Conservation (phyloP, 1,140 invertebrate genomes). For the Drosophila cardini region DNA sequence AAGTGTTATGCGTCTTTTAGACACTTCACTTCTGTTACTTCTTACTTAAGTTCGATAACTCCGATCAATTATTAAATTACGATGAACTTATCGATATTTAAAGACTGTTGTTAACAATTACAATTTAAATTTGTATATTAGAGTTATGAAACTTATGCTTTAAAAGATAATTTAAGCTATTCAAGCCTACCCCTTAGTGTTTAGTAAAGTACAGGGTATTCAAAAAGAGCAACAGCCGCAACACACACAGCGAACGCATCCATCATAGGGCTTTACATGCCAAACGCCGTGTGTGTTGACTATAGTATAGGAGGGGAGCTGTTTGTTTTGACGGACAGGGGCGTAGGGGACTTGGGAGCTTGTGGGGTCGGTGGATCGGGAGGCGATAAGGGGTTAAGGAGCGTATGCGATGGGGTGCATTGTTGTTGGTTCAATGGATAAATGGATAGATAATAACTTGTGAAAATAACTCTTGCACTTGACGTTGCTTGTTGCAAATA, state of each 20-base stretch:
- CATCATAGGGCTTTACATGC: constrained; percentile 43
- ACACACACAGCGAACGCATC: constrained; percentile 38
- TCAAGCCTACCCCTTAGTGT: not conserved
- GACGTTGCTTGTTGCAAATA: constrained; percentile 39
- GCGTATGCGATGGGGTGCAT: constrained; percentile 24
- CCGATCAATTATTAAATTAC: too few relatives aligned
- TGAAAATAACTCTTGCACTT: constrained; percentile 81
- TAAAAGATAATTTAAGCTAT: not conserved
- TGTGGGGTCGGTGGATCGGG: not conserved
- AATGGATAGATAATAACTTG: constrained; percentile 83
- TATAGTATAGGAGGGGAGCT: constrained; percentile 2
- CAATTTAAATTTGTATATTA: too few relatives aligned
- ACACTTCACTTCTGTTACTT: too few relatives aligned
- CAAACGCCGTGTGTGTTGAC: constrained; percentile 30
- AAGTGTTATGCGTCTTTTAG: too few relatives aligned
- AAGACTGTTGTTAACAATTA: too few relatives aligned
- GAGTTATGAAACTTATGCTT: too few relatives aligned
- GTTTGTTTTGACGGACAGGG: not conserved
- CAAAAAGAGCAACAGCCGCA: constrained; percentile 52
- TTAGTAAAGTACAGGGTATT: constrained; percentile 14
- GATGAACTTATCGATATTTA: too few relatives aligned
- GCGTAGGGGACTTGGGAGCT: not conserved
- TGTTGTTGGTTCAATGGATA: constrained; percentile 74
- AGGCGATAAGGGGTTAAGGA: not conserved
- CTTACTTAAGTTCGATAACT: too few relatives aligned